Percentiles rank a stretch among this genome's conserved stretches.
Conservation (phyloP, 2,113 vertebrate species). For the Dromiciops gliroides region DNA sequence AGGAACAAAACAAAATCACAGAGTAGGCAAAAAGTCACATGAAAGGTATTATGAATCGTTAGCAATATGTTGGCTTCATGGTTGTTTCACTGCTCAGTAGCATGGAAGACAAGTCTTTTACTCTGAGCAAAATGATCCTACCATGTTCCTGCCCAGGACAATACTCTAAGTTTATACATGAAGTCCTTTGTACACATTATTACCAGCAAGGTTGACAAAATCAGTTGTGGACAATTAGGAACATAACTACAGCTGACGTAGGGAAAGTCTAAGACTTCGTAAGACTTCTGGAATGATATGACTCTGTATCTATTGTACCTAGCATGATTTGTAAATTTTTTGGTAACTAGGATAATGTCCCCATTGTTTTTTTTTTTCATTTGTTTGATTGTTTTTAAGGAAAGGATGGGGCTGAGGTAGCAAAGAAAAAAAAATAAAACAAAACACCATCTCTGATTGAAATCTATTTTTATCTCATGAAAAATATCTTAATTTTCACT, state of each 20-base stretch:
- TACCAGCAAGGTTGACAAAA: background rate
- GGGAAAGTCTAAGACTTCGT: slow-evolving; percentile 48
- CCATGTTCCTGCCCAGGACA: background rate
- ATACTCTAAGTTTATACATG: slow-evolving; percentile 2
- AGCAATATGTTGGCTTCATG: slow-evolving; percentile 31
- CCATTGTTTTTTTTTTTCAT: background rate
- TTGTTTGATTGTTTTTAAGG: background rate
- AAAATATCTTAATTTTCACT: slow-evolving; percentile 90
- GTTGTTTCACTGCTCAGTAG: slow-evolving; percentile 9
- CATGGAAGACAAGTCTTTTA: slow-evolving; percentile 19
- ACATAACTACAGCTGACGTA: slow-evolving; percentile 26
- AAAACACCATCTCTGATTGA: slow-evolving; percentile 62
- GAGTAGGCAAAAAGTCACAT: background rate
- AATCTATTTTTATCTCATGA: slow-evolving; percentile 84
- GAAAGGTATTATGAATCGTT: slow-evolving; percentile 1
- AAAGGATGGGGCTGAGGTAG: slow-evolving; percentile 31
- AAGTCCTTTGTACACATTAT: background rate
- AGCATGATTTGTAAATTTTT: slow-evolving; percentile 36
- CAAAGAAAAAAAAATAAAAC: background rate
- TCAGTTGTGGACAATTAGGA: background rate
- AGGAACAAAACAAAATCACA: background rate
- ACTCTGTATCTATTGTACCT: slow-evolving; percentile 1
- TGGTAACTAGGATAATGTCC: slow-evolving; percentile 40
- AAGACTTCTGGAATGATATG: slow-evolving; percentile 27
- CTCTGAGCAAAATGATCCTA: slow-evolving; percentile 28